phyloP scores from a whole-genome alignment of 2,888 invertebrate species.

The Cremastinae sp. region DNA sequence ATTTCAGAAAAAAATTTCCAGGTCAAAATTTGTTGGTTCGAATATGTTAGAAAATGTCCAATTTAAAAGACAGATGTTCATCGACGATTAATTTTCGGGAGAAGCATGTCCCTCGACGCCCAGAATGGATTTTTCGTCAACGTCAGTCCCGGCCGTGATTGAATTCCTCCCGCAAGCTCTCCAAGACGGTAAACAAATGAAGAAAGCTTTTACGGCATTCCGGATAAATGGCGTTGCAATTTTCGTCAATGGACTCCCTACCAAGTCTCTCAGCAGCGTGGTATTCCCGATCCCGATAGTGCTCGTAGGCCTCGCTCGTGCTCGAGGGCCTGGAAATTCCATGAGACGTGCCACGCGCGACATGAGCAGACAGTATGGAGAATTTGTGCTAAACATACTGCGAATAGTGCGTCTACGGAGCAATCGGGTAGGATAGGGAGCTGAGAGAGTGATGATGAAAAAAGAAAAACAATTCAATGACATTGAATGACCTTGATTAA shows the following conservation, averaged over 20 bases:
- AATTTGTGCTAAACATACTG: slow-evolving; percentile 39
- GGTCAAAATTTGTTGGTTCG: no score
- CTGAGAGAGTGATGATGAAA: neutral
- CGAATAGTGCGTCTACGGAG: neutral
- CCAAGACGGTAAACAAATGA: slow-evolving; percentile 81
- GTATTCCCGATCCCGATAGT: slow-evolving; percentile 87
- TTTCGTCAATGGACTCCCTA: slow-evolving; percentile 78
- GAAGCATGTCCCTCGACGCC: no score
- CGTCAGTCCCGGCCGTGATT: neutral
- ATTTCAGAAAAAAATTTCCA: no score
- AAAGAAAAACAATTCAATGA: no score
- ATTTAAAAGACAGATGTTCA: no score
- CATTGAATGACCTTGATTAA: no score
- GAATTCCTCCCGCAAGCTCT: neutral
- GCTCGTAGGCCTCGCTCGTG: slow-evolving; percentile 84
- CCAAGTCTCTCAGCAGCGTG: slow-evolving; percentile 87
- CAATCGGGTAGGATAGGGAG: neutral
- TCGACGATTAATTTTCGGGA: no score
- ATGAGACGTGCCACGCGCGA: neutral
- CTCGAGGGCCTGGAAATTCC: slow-evolving; percentile 83
- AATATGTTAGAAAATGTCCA: no score
- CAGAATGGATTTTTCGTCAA: slow-evolving; percentile 4
- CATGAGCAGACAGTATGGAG: slow-evolving; percentile 1
- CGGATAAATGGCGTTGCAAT: slow-evolving; percentile 84
- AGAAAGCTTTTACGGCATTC: slow-evolving; percentile 84